Percentiles rank a stretch among this genome's conserved stretches.
Evolutionary conservation across 2,113 vertebrate species (phyloP).

Genomic region (Nycticebus coucang): DNA sequence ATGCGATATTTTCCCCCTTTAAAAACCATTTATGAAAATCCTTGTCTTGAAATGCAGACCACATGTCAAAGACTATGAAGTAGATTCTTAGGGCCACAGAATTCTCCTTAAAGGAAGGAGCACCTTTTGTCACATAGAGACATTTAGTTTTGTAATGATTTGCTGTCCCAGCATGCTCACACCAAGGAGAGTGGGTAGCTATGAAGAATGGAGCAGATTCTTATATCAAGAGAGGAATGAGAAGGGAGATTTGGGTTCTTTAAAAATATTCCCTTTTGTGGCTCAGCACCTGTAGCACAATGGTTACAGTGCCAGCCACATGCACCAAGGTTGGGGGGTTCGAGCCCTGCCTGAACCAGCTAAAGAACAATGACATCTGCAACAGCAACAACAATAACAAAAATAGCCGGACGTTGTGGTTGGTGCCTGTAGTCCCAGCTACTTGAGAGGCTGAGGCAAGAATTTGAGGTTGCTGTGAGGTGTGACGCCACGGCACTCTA

Average conservation of each 20-base stretch:
- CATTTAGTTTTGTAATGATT: neutral
- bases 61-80: neutral
- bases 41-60: neutral
- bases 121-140: neutral
- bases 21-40: constrained; percentile 14
- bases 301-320: too few relatives aligned
- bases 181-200: neutral
- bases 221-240: neutral
- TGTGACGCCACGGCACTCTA: too few relatives aligned
- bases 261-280: neutral
- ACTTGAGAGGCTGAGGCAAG: too few relatives aligned
- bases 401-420: too few relatives aligned
- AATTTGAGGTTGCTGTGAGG: too few relatives aligned
- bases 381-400: too few relatives aligned
- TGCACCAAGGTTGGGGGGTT: too few relatives aligned
- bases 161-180: neutral
- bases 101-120: neutral
- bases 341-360: too few relatives aligned
- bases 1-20: neutral
- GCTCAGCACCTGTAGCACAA: too few relatives aligned
- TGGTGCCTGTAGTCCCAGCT: too few relatives aligned
- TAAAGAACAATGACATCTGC: too few relatives aligned
- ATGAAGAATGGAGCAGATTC: neutral
- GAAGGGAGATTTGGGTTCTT: neutral
- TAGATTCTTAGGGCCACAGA: neutral